Evolutionary conservation across 2,888 invertebrate species (phyloP).

Genomic region (Papilio gigon): DNA sequence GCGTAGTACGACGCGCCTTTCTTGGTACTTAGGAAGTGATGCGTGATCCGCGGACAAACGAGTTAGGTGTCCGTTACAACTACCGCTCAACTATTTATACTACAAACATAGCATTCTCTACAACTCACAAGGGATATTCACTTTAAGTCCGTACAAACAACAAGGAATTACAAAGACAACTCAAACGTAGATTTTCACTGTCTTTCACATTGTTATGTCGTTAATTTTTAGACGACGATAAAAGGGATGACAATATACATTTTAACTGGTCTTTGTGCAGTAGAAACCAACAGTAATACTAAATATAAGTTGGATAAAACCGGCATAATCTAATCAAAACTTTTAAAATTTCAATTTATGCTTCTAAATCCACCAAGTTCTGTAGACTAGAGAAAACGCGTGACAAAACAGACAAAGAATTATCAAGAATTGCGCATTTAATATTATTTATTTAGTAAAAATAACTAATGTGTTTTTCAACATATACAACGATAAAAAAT

Average conservation of each 20-base stretch:
- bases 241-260: no score
- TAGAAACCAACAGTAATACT: no score
- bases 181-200: no score
- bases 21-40: slow-evolving; percentile 43
- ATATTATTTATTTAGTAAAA: background rate
- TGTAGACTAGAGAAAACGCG: background rate
- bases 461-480: slow-evolving; percentile 26
- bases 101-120: slow-evolving; percentile 13
- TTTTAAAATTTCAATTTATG: background rate
- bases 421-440: background rate
- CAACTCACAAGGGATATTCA: background rate
- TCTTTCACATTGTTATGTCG: no score
- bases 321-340: no score
- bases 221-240: no score
- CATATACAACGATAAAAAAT: slow-evolving; percentile 14
- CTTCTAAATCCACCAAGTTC: background rate
- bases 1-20: slow-evolving; percentile 30
- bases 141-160: background rate
- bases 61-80: slow-evolving; percentile 45
- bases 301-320: no score
- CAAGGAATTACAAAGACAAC: no score
- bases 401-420: background rate
- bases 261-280: no score
- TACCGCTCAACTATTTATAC: slow-evolving; percentile 45
- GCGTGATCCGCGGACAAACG: slow-evolving; percentile 46